Conservation (phyloP, 2,797 vertebrate genomes). For the Catostomus latipinnis region DNA sequence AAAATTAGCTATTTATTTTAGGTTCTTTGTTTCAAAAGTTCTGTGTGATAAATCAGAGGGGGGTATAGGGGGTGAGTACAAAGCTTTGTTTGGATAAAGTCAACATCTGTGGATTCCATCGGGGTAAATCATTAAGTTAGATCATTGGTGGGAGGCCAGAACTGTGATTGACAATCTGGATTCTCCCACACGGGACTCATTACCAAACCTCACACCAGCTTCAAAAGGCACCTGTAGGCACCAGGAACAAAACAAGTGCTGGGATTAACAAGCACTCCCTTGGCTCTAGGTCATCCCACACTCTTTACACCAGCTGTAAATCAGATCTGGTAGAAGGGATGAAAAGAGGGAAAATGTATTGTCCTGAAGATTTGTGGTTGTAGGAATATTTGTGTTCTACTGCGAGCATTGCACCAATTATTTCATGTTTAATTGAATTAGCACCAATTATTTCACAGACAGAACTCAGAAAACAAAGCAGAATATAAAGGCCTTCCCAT, state of each 20-base stretch:
- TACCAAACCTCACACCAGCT: constrained; percentile 24
- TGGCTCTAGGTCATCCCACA: constrained; percentile 24
- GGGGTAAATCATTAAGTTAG: not conserved
- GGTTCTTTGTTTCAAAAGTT: no score
- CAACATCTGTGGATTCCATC: constrained; percentile 18
- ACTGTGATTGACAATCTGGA: constrained; percentile 8
- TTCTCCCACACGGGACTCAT: constrained; percentile 42
- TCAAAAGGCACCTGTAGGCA: constrained; percentile 17
- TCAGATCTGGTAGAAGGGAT: constrained; percentile 32
- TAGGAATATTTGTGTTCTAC: not conserved
- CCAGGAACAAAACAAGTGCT: constrained; percentile 9
- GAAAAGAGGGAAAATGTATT: constrained; percentile 6
- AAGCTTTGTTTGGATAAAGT: not conserved
- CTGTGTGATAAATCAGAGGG: no score
- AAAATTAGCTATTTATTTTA: no score
- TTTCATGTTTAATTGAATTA: no score
- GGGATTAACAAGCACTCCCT: constrained; percentile 47
- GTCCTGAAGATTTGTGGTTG: constrained; percentile 3
- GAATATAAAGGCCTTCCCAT: no score
- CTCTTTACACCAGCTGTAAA: constrained; percentile 34
- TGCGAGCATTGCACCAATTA: no score
- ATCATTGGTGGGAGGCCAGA: not conserved
- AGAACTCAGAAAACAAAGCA: no score
- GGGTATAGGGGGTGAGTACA: not conserved
- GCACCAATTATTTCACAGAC: no score